Evolutionary conservation across 1,140 invertebrate genomes (phyloP), one percentile per base, ranked within the genome.

Genomic region (Trichonephila inaurata): DNA sequence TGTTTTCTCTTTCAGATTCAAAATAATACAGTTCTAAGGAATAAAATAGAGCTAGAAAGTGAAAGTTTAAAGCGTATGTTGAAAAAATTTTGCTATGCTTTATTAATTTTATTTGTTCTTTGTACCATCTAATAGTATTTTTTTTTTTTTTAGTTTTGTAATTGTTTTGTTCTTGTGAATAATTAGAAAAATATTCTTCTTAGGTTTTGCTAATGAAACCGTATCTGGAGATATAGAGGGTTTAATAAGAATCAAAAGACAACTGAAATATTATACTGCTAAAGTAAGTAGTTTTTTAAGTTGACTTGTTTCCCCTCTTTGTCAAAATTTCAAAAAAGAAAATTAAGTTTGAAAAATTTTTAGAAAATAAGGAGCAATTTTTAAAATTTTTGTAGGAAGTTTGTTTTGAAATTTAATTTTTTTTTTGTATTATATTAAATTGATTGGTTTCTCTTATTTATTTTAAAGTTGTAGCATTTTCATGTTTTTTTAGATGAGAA

Each of bases 21-120:
- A 60, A 94, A 94, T n/a, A 94, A 94, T 60, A 89, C 93, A n/a
- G 60, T 94, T 21, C 51, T 94, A 28, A 94, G 83, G 24, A 90
- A 90, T 72, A 94, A 89, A 60, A 94, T 94, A 14, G 88, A 94
- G 69, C 66, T 90, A 69, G 88, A 94, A 62, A 94, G 87, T 86
- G 93, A 89, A 60, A 94, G 87, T 85, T 94, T 94, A 44, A 94
- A 72, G 83, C 60, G 93, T 94, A 90, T 51, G 88, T 85, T 21
- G 19, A 64, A 64, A 64, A 18, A 2, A 4, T 77, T 40, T 40
- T 40, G 33, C 33, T 40, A 8, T 40, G 51, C 7, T 51, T 51
- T 12, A n/a, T 40, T 87, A 60, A 60, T 61, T 64, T 44, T 85
- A 12, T 51, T 7, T 7, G 51, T 51, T 51, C 51, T 51, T 12